Base-by-base conservation (phyloP, 2,888 invertebrate species). In the Agonopterix alstromeriana region DNA sequence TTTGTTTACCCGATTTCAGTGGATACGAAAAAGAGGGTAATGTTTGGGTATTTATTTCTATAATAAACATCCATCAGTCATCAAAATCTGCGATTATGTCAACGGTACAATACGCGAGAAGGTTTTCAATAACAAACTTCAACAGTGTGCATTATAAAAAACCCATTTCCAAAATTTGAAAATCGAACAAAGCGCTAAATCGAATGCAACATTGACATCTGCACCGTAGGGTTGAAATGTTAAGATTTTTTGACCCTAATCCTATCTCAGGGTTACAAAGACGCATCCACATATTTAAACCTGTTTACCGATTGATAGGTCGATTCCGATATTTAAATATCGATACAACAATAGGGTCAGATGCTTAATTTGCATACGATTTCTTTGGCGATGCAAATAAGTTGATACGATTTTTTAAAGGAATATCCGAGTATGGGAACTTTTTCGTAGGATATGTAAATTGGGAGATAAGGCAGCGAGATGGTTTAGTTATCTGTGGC, bases 281-380 rank as follows among this genome's bases (percentile, higher is more conserved):
- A 62, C 61, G 63, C 70, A 71, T 75, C 27, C 77, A 68, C 73
- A 77, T 64, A 72, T 76, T 27, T 73, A 82, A 87, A 87, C 88
- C 87, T 82, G 87, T 87, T 87, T 82, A 75, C 74, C 78, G 74
- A 87, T 88, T 84, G 85, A 87, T 84, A 77, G 77, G 67, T 64
- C 65, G 70, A 72, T 74, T 75, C 61, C 78, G 77, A 84, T 85
- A 81, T 81, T 78, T 49, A 78, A 85, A 81, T 73, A 72, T 76
- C 63, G 61, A 56, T 51, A 35, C 64, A 61, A 77, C 78, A 82
- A 83, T 72, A 63, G 69, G 67, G 73, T 68, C 58, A 72, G 73
- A 77, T 77, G 70, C 69, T 62, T 63, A 63, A 82, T 86, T 86
- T 85, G 86, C 86, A 85, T 86, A 84, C 62, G 76, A 71, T 78